Evolutionary conservation across 2,113 vertebrate genomes (phyloP).

Genomic region (Irena cyanogastra): DNA sequence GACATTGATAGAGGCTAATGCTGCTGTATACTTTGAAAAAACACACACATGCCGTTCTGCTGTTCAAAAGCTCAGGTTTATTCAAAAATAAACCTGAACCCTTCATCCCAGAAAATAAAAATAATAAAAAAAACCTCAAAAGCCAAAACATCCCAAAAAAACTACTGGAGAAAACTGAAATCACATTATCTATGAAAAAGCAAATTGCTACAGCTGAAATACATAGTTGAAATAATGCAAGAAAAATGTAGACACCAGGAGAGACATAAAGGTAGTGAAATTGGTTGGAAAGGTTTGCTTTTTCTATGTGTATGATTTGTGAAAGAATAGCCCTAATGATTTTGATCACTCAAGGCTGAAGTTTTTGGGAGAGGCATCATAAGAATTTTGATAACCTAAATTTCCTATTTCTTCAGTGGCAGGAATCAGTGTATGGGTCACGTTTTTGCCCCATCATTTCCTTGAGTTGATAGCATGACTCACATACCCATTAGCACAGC

Average conservation of each 20-base stretch:
- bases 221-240: background rate
- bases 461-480: background rate
- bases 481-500: background rate
- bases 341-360: background rate
- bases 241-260: background rate
- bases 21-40: background rate
- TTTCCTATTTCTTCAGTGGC: background rate
- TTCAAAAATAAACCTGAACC: background rate
- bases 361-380: background rate
- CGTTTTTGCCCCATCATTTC: background rate
- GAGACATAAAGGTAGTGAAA: background rate
- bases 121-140: fast-evolving
- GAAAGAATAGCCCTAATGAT: background rate
- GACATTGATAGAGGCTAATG: background rate
- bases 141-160: background rate
- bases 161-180: background rate
- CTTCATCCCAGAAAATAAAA: background rate
- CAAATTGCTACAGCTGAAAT: background rate
- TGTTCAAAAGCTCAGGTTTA: background rate
- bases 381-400: background rate
- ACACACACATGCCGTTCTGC: background rate
- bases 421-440: background rate
- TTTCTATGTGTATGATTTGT: background rate
- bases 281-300: background rate
- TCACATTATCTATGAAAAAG: background rate